These are phyloP conservation scores for Caenorhabditis remanei DNA, from an alignment of 1,140 invertebrate species.

Conservation along the genomic window DNA sequence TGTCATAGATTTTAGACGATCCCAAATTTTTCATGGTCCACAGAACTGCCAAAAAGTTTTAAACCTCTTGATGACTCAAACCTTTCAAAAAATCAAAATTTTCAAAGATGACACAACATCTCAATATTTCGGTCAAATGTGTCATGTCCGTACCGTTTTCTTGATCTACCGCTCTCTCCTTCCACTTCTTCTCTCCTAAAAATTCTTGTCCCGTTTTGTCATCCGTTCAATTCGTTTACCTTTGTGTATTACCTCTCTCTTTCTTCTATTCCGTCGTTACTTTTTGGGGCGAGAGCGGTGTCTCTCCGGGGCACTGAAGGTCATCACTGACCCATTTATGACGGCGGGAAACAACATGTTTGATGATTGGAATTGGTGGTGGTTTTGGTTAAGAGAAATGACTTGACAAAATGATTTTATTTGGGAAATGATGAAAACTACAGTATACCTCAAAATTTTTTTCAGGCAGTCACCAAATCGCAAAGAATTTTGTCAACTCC, in stretches of 20 bases:
- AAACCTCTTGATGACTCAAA: neutral
- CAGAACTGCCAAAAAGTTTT: neutral
- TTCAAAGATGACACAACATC: neutral
- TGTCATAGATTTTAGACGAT: too few species aligned
- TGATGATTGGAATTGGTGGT: slow-evolving; percentile 33
- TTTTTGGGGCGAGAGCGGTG: neutral
- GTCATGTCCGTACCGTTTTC: neutral
- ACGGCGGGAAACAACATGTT: slow-evolving; percentile 56
- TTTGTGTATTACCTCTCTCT: neutral
- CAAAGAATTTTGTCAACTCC: slow-evolving; percentile 70
- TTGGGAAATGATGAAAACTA: too few species aligned
- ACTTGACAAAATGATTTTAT: neutral
- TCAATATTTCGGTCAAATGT: neutral
- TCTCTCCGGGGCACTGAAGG: neutral
- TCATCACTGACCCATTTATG: slow-evolving; percentile 55
- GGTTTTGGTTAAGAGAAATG: neutral
- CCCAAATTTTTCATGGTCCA: too few species aligned
- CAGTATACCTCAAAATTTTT: neutral
- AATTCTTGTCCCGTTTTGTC: neutral
- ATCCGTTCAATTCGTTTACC: too few species aligned
- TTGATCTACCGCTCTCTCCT: neutral
- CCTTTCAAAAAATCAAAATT: neutral
- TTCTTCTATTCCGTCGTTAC: neutral
- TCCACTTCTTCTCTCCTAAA: neutral
- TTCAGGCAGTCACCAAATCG: slow-evolving; percentile 53